Evolutionary conservation across 2,888 invertebrate species (phyloP), one percentile per base, ranked within the genome.

Genomic region (Latrodectus elegans): DNA sequence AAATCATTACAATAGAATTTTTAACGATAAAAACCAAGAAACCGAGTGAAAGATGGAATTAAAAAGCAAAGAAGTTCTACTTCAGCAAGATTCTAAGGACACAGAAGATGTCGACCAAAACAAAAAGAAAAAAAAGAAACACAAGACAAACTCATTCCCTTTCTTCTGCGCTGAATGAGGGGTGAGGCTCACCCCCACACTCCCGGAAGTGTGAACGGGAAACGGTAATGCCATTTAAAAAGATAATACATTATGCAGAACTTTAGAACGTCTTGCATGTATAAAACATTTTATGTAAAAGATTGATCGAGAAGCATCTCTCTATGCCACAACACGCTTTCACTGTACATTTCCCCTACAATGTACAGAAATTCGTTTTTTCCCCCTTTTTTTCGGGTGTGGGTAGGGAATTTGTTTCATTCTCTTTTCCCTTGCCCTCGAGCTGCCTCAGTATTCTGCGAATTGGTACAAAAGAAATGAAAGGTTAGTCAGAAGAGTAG

Each of bases 261-360:
- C 72, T 77, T 72, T 51, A 71, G 38, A 22, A 72, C 64, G 73
- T 53, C 60, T 53, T 55, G 67, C 81, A 81, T 81, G 81, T 81
- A 87, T 87, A 87, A 87, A 87, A 87, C 86, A 87, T 87, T 77
- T 87, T 87, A 81, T 81, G 81, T 75, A 81, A 87, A 87, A 67
- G 82, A 70, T 49, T 75, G 82, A 68, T 76, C 84, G 51, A 73
- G 67, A 72, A 67, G 64, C 65, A 60, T 67, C 26, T 65, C 52
- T 49, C 26, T 51, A 52, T 70, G 38, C 64, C 17, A 22, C 68
- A 15, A 67, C 26, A 77, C 52, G n/a, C 26, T 26, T 70, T 70
- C 49, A 49, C 60, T 72, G 49, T 51, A 51, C 22, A 71, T 51
- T 76, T 60, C 70, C 76, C 26, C 64, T 55, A 26, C 76, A 73